Base-by-base conservation (phyloP, 2,888 invertebrate genomes). In the Rotaria socialis region DNA sequence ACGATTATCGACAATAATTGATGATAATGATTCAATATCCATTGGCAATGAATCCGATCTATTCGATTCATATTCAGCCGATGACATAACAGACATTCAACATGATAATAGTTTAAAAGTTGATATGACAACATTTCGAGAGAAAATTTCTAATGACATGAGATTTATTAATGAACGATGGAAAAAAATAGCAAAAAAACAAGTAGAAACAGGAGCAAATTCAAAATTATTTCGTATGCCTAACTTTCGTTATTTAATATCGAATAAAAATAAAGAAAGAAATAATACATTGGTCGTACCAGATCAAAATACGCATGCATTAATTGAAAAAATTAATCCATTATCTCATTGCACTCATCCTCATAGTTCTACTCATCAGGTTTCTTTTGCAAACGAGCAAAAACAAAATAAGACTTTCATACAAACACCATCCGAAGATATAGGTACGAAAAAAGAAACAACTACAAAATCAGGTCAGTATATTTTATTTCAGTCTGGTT, bases 51-150 rank as follows among this genome's bases (percentile, higher is more conserved):
- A 47, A n/a, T 80, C 80, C 1, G 80, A 80, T 80, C 16, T 80
- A 24, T 80, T 80, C 14, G 80, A 80, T 43, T 80, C 80, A 4
- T 80, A 80, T 80, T 80, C 80, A 47, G 80, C 80, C 8, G 80
- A 80, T 80, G 80, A 80, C 47, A 80, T 80, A 14, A 80, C 80
- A n/a, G 80, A 80, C 6, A 80, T 80, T 43, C 80, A 80, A 80
- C 47, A 47, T 47, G 80, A n/a, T 24, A 47, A 47, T 80, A 47
- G n/a, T n/a, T 24, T 47, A 5, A 47, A 24, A 47, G n/a, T 80
- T 4, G 80, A 80, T 80, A 80, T 80, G 3, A 7, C 1, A 22
- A 80, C 80, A 24, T 80, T 80, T 80, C 80, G 47, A 11, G 47
- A 80, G 8, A 80, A 80, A 24, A 80, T 80, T n/a, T 47, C 16